These are phyloP conservation scores for Aplysina aerophoba DNA, from an alignment of 37 sponge, comb jelly and placozoan species.

Conservation along the genomic window DNA sequence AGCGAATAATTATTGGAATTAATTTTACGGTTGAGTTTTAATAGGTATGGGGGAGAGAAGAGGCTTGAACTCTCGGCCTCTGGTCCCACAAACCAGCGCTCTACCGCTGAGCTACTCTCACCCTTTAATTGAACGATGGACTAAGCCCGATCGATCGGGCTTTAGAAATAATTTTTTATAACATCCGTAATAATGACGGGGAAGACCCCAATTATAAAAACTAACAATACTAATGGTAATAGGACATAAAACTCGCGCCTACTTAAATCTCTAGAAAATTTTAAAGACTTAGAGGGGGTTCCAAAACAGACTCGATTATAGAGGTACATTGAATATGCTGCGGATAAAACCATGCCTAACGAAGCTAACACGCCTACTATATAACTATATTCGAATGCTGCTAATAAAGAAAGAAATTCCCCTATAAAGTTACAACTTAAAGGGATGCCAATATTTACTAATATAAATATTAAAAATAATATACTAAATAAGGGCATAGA, in stretches of 20 bases:
- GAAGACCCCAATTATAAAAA: constrained; percentile 66
- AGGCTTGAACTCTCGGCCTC: constrained; percentile 79
- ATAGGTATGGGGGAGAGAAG: constrained; percentile 42
- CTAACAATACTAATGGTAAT: constrained; percentile 57
- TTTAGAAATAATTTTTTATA: constrained; percentile 47
- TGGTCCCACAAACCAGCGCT: constrained; percentile 74
- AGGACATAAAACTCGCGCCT: constrained; percentile 68
- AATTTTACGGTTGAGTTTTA: too few species aligned
- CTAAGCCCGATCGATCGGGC: constrained; percentile 2
- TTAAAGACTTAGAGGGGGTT: constrained; percentile 47
- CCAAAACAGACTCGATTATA: constrained; percentile 91
- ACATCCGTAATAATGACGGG: constrained; percentile 53
- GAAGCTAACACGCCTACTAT: constrained; percentile 66
- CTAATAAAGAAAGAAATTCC: constrained; percentile 80
- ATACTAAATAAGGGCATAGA: constrained; percentile 38
- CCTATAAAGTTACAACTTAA: constrained; percentile 87
- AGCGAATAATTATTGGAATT: too few species aligned
- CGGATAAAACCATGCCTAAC: constrained; percentile 65
- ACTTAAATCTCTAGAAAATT: constrained; percentile 65
- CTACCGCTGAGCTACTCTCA: constrained; percentile 56
- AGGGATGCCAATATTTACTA: constrained; percentile 84
- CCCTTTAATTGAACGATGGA: not conserved
- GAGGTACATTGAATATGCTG: constrained; percentile 81
- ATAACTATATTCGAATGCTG: constrained; percentile 77
- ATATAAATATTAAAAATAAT: constrained; percentile 43